Base-by-base conservation (phyloP, 2,888 invertebrate genomes). In the Spicauda simplicius region DNA sequence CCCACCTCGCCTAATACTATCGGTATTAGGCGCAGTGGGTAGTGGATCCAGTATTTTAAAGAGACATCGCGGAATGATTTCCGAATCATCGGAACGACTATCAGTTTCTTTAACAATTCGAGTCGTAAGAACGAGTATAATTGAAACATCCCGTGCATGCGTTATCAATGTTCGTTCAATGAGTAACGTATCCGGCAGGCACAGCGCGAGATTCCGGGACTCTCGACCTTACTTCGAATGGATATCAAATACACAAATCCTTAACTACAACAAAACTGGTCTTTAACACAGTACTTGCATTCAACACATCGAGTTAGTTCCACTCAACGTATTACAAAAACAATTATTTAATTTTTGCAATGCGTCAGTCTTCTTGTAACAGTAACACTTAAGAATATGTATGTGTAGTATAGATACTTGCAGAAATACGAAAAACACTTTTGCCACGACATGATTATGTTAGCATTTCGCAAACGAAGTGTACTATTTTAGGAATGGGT, bases 121-220 rank as follows among this genome's bases (percentile, higher is more conserved):
- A 62, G 19, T 62, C 18, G 52, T 62, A 62, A 62, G 58, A 65
- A 69, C 50, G 50, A 59, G 55, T 66, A 69, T 66, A 56, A 69
- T 67, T 67, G 66, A 56, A 67, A 67, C 66, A 61, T 67, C 66
- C 66, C 66, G 66, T 56, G 50, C 59, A 41, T 50, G 54, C 66
- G 61, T 61, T 67, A 67, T 67, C 66, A 66, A 69, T 58, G 62
- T 57, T 57, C 67, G 52, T 45, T 48, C 59, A 57, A 64, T 63
- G 67, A 67, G 25, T 55, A 67, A 56, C 60, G 56, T 55, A 61
- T 67, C 66, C 60, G 60, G 60, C 48, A 50, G 19, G 30, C 48
- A 56, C 33, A 18, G 57, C 55, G 58, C 55, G 66, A 50, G 55
- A 50, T 66, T 66, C 66, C 66, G 60, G 66, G 66, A 55, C 48